These are phyloP conservation scores for Urophycis tenuis DNA, from an alignment of 2,797 vertebrate species.

Conservation along the genomic window DNA sequence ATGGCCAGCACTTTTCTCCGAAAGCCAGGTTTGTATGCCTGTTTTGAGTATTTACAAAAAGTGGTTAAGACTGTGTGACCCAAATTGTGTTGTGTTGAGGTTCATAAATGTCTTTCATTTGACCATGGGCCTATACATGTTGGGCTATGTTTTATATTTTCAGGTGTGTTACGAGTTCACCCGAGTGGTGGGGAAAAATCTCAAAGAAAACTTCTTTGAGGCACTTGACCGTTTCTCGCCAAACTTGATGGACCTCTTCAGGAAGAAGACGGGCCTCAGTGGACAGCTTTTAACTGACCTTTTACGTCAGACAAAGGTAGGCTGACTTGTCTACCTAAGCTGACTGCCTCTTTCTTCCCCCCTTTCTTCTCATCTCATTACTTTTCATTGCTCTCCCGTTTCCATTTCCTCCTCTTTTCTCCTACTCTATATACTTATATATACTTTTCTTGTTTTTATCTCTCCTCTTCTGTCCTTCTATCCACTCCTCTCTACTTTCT, in stretches of 20 bases:
- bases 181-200: slow-evolving; percentile 29
- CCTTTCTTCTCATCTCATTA: not conserved
- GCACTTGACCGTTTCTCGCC: slow-evolving; percentile 18
- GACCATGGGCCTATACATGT: not conserved
- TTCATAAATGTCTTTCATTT: not conserved
- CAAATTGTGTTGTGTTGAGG: not conserved
- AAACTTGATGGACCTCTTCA: slow-evolving; percentile 14
- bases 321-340: slow-evolving; percentile 6
- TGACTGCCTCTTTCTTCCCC: not conserved
- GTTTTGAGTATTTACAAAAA: no score
- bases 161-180: slow-evolving; percentile 25
- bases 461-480: not conserved
- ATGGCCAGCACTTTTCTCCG: slow-evolving; percentile 23
- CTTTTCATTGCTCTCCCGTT: not conserved
- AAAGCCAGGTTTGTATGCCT: slow-evolving; percentile 14
- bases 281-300: not conserved
- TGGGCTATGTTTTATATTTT: slow-evolving; percentile 18
- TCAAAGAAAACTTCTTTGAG: slow-evolving; percentile 24
- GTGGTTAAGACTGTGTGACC: not conserved
- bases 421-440: no score
- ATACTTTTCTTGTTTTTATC: no score
- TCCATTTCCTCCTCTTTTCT: not conserved
- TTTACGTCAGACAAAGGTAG: slow-evolving; percentile 15
- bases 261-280: slow-evolving; percentile 7
- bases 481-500: not conserved